Evolutionary conservation across 37 sponge, comb jelly and placozoan species (phyloP).

Genomic region (Spongilla lacustris): DNA sequence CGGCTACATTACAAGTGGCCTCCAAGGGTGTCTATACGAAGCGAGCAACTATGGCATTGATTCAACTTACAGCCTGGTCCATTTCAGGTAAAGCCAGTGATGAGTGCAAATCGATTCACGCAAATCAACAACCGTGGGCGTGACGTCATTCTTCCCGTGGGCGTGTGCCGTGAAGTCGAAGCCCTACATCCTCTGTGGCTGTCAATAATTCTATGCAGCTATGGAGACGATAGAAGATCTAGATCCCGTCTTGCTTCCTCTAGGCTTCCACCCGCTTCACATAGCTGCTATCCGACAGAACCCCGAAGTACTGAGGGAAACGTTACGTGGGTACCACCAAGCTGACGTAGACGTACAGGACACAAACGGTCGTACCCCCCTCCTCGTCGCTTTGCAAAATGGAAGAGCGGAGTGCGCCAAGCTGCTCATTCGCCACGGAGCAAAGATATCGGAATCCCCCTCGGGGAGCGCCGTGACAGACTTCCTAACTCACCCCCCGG

Average conservation of each 20-base stretch:
- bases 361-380: slow-evolving; percentile 46
- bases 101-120: not conserved
- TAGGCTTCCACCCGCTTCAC: slow-evolving; percentile 46
- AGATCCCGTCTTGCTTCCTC: slow-evolving; percentile 33
- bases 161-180: not conserved
- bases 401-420: slow-evolving; percentile 36
- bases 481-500: not conserved
- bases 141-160: not conserved
- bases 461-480: slow-evolving; percentile 12
- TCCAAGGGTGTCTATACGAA: not conserved
- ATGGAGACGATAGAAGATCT: slow-evolving; percentile 31
- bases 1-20: not conserved
- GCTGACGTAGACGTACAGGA: slow-evolving; percentile 29
- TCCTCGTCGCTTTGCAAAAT: slow-evolving; percentile 44
- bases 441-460: slow-evolving; percentile 12
- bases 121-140: not conserved
- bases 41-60: not conserved
- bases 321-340: not conserved
- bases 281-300: slow-evolving; percentile 43
- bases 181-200: not conserved
- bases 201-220: too few species aligned
- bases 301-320: not conserved
- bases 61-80: slow-evolving; percentile 24
- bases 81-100: not conserved
- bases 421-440: slow-evolving; percentile 45